phyloP scores from a whole-genome alignment of 2,797 vertebrate species.

The Pteropus rufus region DNA sequence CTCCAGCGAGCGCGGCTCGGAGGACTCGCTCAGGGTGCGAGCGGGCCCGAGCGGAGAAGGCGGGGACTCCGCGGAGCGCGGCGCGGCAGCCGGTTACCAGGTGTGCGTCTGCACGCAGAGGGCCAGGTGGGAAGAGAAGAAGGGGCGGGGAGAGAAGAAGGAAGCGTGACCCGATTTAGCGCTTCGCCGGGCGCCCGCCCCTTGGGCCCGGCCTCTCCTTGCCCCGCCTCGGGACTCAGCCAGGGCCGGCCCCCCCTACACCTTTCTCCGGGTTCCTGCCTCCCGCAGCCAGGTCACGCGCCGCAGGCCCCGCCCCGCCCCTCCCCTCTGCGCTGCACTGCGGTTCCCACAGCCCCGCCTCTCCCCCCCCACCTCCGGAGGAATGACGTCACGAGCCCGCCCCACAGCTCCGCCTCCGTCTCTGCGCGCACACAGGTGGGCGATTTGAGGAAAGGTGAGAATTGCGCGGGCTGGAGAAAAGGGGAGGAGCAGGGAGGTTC shows the following conservation, averaged over 20 bases:
- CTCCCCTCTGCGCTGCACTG: slow-evolving; percentile 61
- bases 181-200: neutral
- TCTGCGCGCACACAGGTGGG: neutral
- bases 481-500: neutral
- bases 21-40: neutral
- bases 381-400: slow-evolving; percentile 28
- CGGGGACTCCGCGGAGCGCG: neutral
- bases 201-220: neutral
- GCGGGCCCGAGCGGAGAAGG: neutral
- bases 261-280: neutral
- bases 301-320: slow-evolving; percentile 51
- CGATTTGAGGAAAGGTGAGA: neutral
- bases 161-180: neutral
- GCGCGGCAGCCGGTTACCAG: slow-evolving; percentile 35
- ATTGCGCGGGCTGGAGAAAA: fast-evolving
- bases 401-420: neutral
- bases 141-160: neutral
- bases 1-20: neutral
- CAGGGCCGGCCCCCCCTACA: neutral
- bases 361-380: neutral
- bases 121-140: slow-evolving; percentile 56
- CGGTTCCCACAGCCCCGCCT: slow-evolving; percentile 54
- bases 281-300: slow-evolving; percentile 49
- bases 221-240: neutral
- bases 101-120: slow-evolving; percentile 51